These are phyloP conservation scores for Leucophenga varia DNA, from an alignment of 1,140 invertebrate species.

Conservation along the genomic window DNA sequence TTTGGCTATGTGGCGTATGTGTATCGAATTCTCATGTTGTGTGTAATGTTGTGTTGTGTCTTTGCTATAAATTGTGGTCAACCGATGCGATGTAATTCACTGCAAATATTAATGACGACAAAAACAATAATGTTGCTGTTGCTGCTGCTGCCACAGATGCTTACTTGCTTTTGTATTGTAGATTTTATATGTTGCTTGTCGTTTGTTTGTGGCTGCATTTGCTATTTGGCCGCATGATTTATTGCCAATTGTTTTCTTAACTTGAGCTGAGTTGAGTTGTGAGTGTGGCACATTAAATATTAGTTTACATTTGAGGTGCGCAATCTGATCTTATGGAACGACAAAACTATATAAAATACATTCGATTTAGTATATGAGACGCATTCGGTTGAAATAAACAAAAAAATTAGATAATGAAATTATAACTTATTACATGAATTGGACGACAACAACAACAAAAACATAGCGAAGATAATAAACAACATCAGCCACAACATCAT, in stretches of 20 bases:
- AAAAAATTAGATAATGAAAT: conserved; percentile 37
- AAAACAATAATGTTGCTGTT: conserved; percentile 33
- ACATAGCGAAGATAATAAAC: too few relatives aligned
- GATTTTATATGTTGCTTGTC: too few relatives aligned
- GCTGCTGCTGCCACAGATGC: too few relatives aligned
- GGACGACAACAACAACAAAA: conserved; percentile 10
- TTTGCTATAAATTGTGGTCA: conserved; percentile 51
- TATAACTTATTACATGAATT: conserved; percentile 35
- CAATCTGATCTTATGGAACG: too few relatives aligned
- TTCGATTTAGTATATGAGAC: too few relatives aligned
- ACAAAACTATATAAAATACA: too few relatives aligned
- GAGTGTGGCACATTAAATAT: not conserved
- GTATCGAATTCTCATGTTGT: conserved; percentile 48
- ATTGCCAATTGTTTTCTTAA: conserved; percentile 42
- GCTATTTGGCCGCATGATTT: conserved; percentile 36
- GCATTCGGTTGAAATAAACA: too few relatives aligned
- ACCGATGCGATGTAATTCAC: conserved; percentile 52
- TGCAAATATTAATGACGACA: conserved; percentile 49
- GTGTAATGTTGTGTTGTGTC: too few relatives aligned
- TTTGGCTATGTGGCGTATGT: conserved; percentile 27
- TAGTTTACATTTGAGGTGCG: too few relatives aligned
- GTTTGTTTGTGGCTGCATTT: conserved; percentile 24
- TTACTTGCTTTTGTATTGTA: too few relatives aligned
- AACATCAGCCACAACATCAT: too few relatives aligned
- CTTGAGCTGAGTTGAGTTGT: conserved; percentile 20